Evolutionary conservation across 2,797 vertebrate genomes (phyloP).

Genomic region (Sus cebifrons): DNA sequence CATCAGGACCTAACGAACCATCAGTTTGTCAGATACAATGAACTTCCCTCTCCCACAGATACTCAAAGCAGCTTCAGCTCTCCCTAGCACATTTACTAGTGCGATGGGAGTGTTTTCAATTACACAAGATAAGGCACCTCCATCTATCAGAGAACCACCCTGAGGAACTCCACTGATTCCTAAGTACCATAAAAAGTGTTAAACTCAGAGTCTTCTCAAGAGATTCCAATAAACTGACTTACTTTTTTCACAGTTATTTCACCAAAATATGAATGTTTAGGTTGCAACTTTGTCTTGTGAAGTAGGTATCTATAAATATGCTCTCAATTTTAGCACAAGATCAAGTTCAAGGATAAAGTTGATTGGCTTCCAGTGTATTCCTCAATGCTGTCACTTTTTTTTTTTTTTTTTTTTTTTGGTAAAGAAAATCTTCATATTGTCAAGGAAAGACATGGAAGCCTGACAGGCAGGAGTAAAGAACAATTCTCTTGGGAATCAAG

Average conservation of each 20-base stretch:
- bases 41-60: constrained; percentile 69
- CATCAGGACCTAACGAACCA: constrained; percentile 72
- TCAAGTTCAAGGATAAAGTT: neutral
- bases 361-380: neutral
- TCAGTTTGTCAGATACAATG: constrained; percentile 39
- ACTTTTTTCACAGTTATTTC: neutral
- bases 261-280: neutral
- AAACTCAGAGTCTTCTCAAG: neutral
- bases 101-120: constrained; percentile 83
- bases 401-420: neutral
- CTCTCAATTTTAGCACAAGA: neutral
- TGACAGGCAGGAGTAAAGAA: neutral
- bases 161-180: neutral
- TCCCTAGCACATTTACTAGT: constrained; percentile 61
- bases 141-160: neutral
- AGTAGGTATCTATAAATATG: neutral
- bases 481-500: neutral
- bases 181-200: neutral
- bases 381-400: neutral
- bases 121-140: constrained; percentile 65
- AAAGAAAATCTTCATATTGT: neutral
- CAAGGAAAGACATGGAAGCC: neutral
- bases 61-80: constrained; percentile 80
- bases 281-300: neutral
- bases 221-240: neutral